phyloP scores from a whole-genome alignment of 2,113 vertebrate genomes.

The Phyllostomus hastatus region DNA sequence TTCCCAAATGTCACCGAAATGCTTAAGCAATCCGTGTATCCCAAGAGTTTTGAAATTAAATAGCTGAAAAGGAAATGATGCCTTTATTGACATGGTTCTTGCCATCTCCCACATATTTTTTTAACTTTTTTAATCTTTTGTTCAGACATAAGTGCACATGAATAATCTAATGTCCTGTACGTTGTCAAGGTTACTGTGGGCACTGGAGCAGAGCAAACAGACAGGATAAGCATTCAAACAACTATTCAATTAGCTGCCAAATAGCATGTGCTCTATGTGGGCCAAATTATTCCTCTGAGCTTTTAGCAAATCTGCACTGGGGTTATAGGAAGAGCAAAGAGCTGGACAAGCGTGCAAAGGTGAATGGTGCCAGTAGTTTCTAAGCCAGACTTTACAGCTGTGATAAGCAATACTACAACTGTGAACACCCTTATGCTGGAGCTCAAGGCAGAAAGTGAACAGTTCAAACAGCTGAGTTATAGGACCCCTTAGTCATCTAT shows the following conservation, averaged over 20 bases:
- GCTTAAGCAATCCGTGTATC: background rate
- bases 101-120: background rate
- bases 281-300: background rate
- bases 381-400: conserved; percentile 69
- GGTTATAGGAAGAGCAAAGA: conserved; percentile 15
- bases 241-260: conserved; percentile 26
- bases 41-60: conserved; percentile 16
- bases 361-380: conserved; percentile 2
- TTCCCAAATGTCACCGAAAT: conserved; percentile 10
- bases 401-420: background rate
- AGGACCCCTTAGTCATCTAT: background rate
- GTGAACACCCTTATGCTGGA: conserved; percentile 47
- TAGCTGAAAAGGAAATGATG: conserved; percentile 40
- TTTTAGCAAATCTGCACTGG: conserved; percentile 14
- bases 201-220: background rate
- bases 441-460: conserved; percentile 37
- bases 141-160: conserved; percentile 37
- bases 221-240: conserved; percentile 11
- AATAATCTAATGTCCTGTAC: background rate
- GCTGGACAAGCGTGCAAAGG: background rate
- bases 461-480: conserved; percentile 43
- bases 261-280: rapidly evolving
- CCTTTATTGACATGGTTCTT: background rate
- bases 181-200: conserved; percentile 5
- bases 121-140: conserved; percentile 42